These are phyloP conservation scores for Rhinogobio ventralis DNA, from an alignment of 2,797 vertebrate genomes.

Conservation along the genomic window DNA sequence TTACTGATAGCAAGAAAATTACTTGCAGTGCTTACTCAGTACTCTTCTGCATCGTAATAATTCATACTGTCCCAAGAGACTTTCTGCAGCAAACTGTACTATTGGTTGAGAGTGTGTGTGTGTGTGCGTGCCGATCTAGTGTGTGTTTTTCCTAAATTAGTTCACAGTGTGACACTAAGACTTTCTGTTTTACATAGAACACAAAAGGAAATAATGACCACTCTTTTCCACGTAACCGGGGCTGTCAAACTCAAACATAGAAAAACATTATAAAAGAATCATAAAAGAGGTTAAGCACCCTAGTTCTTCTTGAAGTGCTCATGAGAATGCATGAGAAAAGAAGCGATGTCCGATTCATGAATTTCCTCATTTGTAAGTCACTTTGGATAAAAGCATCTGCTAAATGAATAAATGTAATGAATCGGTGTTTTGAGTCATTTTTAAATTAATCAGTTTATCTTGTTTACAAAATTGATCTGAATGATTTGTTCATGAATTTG, in stretches of 20 bases:
- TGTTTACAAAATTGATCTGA: not conserved
- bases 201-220: not conserved
- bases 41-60: constrained; percentile 35
- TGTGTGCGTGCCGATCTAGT: not conserved
- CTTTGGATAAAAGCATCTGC: not conserved
- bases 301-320: not conserved
- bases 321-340: not conserved
- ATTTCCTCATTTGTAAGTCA: not conserved
- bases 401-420: not conserved
- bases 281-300: not conserved
- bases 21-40: not conserved
- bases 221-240: not conserved
- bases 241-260: not conserved
- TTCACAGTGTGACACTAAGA: not conserved
- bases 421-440: not conserved
- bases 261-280: not conserved
- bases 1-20: not conserved
- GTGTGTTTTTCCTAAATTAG: not conserved
- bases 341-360: not conserved
- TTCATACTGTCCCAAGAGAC: not conserved
- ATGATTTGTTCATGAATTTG: not conserved
- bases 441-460: not conserved
- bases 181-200: not conserved
- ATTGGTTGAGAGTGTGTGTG: not conserved
- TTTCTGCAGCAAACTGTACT: constrained; percentile 27